Evolutionary conservation across 2,797 vertebrate genomes (phyloP), one percentile per base, ranked within the genome.

Genomic region (Spinibarbus caldwelli): DNA sequence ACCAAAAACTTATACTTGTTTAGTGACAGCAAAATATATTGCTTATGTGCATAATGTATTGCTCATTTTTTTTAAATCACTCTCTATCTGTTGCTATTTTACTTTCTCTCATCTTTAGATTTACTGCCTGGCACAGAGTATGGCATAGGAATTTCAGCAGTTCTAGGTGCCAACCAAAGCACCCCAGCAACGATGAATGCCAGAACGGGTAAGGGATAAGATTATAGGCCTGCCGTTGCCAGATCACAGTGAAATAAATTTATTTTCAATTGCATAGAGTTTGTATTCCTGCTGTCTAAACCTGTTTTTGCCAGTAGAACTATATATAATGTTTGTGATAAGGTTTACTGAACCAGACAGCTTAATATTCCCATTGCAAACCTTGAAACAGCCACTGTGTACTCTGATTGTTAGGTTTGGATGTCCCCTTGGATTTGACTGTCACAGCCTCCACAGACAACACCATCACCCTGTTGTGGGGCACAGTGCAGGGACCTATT

Each of bases 51-150:
- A 34, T 36, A 54, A 79, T 62, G n/a, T n/a, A 47, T 66, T 47
- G 5, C 12, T 41, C 2, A 1, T 62, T 76, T 26, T 47, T 3
- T 66, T 10, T 41, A 7, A 7, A n/a, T 70, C 23, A 3, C 49
- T 70, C 0, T 64, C 52, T 31, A 5, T 87, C 67, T 49, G 6
- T 31, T 17, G 17, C 17, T 64, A 41, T 36, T 49, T 70, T 38
- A 19, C 9, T 36, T 12, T 64, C 10, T 64, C 62, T 57, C 34
- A 21, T 54, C 66, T 66, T 86, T 86, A 99, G 98, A 97, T 93
- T 93, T 99, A 85, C 93, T 98, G 79, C 98, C 98, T 0, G 98
- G 97, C 36, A 99, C 98, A 0, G 98, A 99, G 90, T 99, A 99
- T 0, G 98, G 98, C 88, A 96, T 99, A 0, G 98, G 98, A 64